A percentile compares a stretch with the other conserved stretches of the same genome.
These are phyloP conservation scores for Muraenolepis orangiensis DNA, from an alignment of 2,797 vertebrate genomes.

Conservation along the genomic window DNA sequence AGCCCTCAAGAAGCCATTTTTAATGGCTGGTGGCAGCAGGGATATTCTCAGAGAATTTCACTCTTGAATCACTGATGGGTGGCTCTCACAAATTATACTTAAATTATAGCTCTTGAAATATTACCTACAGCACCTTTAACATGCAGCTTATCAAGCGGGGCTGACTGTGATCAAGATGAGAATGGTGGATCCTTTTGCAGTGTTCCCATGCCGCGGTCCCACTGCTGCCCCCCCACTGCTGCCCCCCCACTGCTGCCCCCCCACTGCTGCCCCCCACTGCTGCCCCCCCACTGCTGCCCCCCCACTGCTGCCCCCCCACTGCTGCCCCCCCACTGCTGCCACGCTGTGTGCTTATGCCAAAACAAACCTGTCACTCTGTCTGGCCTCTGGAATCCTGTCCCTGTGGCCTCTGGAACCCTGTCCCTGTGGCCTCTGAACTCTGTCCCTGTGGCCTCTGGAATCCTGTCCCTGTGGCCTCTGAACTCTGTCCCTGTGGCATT, in stretches of 20 bases:
- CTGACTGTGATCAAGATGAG: background rate
- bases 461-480: too few relatives aligned
- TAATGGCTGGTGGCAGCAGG: too few relatives aligned
- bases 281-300: conserved; percentile 45
- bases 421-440: too few relatives aligned
- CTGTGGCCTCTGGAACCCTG: too few relatives aligned
- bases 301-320: conserved; percentile 35
- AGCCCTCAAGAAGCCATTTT: too few relatives aligned
- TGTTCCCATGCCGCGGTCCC: conserved; percentile 55
- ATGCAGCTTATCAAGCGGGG: background rate
- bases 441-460: conserved; percentile 35
- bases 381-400: conserved; percentile 20
- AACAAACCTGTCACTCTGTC: conserved; percentile 66
- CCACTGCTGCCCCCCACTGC: conserved; percentile 54
- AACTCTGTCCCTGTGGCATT: conserved; percentile 23
- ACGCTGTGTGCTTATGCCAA: conserved; percentile 56
- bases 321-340: conserved; percentile 54
- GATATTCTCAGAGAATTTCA: background rate
- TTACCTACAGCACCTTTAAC: background rate
- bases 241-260: conserved; percentile 52
- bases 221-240: conserved; percentile 48
- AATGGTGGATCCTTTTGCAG: background rate
- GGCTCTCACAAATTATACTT: too few relatives aligned
- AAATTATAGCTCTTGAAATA: background rate
- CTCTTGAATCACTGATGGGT: background rate